phyloP scores from a whole-genome alignment of 1,140 invertebrate species.

The Contarinia nasturtii region DNA sequence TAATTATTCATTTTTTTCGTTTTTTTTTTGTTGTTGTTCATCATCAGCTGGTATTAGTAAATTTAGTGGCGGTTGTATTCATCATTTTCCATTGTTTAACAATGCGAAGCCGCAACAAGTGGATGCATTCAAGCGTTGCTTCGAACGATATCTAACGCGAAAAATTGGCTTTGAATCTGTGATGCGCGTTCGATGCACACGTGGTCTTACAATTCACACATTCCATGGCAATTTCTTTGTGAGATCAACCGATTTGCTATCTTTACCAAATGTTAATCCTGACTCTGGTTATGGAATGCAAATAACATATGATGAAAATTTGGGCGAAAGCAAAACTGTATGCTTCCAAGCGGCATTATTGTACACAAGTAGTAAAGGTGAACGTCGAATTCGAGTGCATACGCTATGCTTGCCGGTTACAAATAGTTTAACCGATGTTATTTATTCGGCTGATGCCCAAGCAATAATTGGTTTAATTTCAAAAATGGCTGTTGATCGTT shows the following conservation, averaged over 20 bases:
- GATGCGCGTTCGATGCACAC: constrained; percentile 88
- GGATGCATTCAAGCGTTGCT: constrained; percentile 54
- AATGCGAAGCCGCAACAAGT: constrained; percentile 45
- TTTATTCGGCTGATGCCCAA: constrained; percentile 86
- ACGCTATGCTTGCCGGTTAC: constrained; percentile 87
- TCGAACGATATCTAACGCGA: constrained; percentile 79
- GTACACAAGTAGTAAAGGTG: constrained; percentile 96
- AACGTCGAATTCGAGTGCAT: constrained; percentile 92
- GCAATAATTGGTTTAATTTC: constrained; percentile 79
- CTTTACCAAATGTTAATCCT: constrained; percentile 93
- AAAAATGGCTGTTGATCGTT: constrained; percentile 95
- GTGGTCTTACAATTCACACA: constrained; percentile 84
- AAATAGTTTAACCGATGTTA: constrained; percentile 62
- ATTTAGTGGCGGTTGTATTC: constrained; percentile 85
- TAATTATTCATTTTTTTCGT: neutral
- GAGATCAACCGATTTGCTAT: constrained; percentile 88
- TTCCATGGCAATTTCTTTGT: constrained; percentile 99
- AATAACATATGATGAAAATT: constrained; percentile 64
- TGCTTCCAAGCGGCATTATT: constrained; percentile 96
- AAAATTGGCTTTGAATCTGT: constrained; percentile 99
- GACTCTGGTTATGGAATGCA: constrained; percentile 98
- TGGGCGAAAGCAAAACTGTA: constrained; percentile 69
- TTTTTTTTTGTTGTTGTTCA: neutral
- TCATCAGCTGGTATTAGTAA: constrained; percentile 69
- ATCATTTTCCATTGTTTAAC: constrained; percentile 85